Evolutionary conservation across 2,888 invertebrate species (phyloP), one percentile per base, ranked within the genome.

Genomic region (Listrodromus nycthemerus): DNA sequence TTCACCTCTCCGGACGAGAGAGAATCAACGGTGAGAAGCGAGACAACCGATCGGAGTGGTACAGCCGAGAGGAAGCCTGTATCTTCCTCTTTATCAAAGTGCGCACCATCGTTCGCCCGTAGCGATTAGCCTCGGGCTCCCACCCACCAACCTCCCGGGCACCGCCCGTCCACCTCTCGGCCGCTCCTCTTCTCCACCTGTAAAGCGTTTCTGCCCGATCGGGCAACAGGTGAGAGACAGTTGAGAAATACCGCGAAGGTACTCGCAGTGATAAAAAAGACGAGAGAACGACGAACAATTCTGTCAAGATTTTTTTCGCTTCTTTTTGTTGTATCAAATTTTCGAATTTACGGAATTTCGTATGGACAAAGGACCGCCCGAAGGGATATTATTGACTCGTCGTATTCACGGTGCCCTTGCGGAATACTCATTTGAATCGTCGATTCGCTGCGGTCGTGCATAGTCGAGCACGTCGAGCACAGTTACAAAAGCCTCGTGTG

Each of bases 81-180:
- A 70, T 82, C 84, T 80, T 79, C 65, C 75, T 83, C 79, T 83
- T 71, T 79, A 77, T 82, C 80, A 70, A 33, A 61, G 69, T 66
- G 80, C 66, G 75, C 33, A 41, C 37, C 80, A 70, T 50, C 50
- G 75, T 70, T 80, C 69, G 74, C 80, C 80, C 52, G 37, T 63
- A 75, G 75, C 69, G 37, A 48, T 55, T 37, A 48, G 69, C 80
- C 70, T 63, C 52, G 33, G 63, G 80, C 80, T 82, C 80, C 82
- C 76, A 81, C 84, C 83, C 65, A 84, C 74, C 58, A n/a, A 84
- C 74, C 58, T 61, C 58, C 58, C 58, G 58, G 80, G 81, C 82
- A 84, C 74, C 58, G 30, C 58, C 58, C 58, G 58, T 78, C 80
- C 82, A 84, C 85, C 82, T 86, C 83, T 86, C 85, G 80, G 80